A percentile compares a stretch with the other conserved stretches of the same genome.
Conservation (phyloP, 2,113 vertebrate species). For the Himantopus leucocephalus region DNA sequence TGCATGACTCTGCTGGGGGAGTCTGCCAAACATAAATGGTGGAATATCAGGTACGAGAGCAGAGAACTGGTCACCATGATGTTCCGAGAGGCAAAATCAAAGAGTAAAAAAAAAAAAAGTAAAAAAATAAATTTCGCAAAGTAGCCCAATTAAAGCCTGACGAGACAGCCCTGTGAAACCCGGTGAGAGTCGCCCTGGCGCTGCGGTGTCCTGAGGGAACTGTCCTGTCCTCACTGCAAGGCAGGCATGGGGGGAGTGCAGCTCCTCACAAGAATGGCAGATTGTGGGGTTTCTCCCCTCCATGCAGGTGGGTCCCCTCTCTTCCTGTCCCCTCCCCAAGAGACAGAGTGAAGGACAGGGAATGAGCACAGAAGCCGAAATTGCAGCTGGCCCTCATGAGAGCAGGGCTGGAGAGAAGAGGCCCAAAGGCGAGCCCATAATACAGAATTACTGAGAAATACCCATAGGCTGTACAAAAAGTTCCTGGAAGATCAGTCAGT, state of each 20-base stretch:
- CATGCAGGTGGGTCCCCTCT: not conserved
- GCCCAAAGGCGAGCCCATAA: not conserved
- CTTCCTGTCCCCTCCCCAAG: not conserved
- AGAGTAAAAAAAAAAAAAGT: not conserved
- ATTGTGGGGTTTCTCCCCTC: not conserved
- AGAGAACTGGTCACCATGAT: not conserved
- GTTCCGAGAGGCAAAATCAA: not conserved
- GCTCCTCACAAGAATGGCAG: not conserved
- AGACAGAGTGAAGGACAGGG: not conserved
- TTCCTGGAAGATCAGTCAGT: not conserved
- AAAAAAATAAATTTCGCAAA: not conserved
- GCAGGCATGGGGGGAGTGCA: not conserved
- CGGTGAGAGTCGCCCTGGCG: not conserved
- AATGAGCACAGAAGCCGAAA: not conserved
- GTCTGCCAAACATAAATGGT: not conserved
- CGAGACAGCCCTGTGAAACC: fast-evolving
- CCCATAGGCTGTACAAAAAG: not conserved
- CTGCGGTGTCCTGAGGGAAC: not conserved
- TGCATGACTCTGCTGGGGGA: not conserved
- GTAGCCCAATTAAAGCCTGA: not conserved
- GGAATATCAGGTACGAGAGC: not conserved
- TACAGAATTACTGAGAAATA: not conserved
- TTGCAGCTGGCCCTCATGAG: not conserved
- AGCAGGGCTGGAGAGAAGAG: not conserved
- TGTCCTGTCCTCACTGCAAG: not conserved